Base-by-base conservation (phyloP, 2,888 invertebrate species). In the Fissipunctia ypsillon region DNA sequence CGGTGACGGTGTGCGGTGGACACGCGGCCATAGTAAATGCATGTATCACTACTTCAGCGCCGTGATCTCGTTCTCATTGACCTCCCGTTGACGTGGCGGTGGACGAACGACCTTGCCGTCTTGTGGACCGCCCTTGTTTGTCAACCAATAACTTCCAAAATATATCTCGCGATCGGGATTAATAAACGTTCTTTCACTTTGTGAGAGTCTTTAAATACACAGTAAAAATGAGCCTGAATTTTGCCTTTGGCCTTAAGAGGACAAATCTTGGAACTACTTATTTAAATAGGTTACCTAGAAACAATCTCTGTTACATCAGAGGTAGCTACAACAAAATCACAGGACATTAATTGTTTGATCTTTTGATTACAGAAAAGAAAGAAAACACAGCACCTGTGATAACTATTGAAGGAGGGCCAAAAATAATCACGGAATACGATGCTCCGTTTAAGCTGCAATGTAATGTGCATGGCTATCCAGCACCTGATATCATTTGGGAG, bases 401-500 rank as follows among this genome's bases (percentile, higher is more conserved):
- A 14, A 87, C 73, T 1, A 89, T 93, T 41, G 76, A 87, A 1
- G 90, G 83, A 41, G 86, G 76, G 0, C 28, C 81, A 1, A 79
- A 78, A 71, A 73, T 90, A 14, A 73, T 74, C 2, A 84, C 78
- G 3, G 80, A 88, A 19, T 90, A 87, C 70, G 77, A 85, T n/a
- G 64, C 81, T 48, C 77, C 89, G 0, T 38, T 93, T 7, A 83
- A 87, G 22, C 48, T 94, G 12, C 87, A 86, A 61, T 94, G 94
- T 72, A 90, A 88, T 80, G 88, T 93, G 1, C 87, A 83, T 25
- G 93, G 88, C 0, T 93, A 89, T 57, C 94, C 94, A 0, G 85
- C 88, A 69, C 93, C 94, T 5, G 69, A 84, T 6, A 86, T 93
- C 3, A 67, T 81, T 43, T 94, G 94, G 94, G 61, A 81, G 22